Base-by-base conservation (phyloP, 37 sponge, comb jelly and placozoan species). In the Aphrocallistes beatrix region DNA sequence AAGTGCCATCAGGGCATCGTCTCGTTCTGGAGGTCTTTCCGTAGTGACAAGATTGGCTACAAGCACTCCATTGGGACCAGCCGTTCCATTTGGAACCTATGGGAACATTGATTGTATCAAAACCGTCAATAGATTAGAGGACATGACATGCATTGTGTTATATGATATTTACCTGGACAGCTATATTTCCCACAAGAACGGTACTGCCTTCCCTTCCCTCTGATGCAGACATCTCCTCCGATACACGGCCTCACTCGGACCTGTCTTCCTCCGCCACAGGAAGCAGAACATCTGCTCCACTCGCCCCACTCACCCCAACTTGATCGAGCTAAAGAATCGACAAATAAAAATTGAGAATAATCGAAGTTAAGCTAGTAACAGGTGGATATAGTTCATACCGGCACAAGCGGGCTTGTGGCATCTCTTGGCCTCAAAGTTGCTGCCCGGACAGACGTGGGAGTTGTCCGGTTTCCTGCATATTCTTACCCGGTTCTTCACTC, bases 221-320 rank as follows among this genome's bases (percentile, higher is more conserved):
- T 85, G 1, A 36, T 83, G 45, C 89, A 89, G 6, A 60, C 83
- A 82, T 86, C 87, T 36, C 90, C 92, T 38, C 82, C 85, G 34
- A 36, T 17, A 81, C 93, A 93, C 23, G 38, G 39, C 37, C 93
- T 85, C n/a, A 17, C 75, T 37, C 94, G 82, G 6, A 36, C 38
- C 39, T 84, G 89, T 30, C 82, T 34, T 0, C 94, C 94, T 17
- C 88, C 87, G 28, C 89, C 92, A 91, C 94, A 94, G 36, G 84
- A 48, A 16, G 85, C 87, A 42, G 88, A 86, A 39, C 94, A 94
- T 0, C 69, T 32, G 47, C 90, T 90, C 94, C 94, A 94, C 0
- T 37, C 9, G 28, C 85, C 39, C 92, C 92, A 92, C 1, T 36
- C 9, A 36, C 82, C 38, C 92, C 92, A 92, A 0, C 23, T 39